These are phyloP conservation scores for Nannospalax galili DNA, from an alignment of 2,113 vertebrate species.

Conservation along the genomic window DNA sequence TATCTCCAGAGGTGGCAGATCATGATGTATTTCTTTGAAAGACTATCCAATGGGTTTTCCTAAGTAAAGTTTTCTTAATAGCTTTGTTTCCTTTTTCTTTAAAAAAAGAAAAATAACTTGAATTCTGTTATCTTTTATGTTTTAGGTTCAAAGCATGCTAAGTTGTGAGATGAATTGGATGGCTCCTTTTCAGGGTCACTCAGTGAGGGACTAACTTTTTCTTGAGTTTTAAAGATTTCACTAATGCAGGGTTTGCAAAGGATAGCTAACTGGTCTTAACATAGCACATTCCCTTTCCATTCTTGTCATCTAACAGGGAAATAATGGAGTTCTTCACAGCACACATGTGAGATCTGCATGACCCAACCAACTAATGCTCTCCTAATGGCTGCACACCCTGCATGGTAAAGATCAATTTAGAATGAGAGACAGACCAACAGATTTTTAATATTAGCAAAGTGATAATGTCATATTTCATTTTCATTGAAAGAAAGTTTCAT, in stretches of 20 bases:
- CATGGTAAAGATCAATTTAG: background rate
- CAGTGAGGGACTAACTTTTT: background rate
- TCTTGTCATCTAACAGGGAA: background rate
- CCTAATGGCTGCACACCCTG: background rate
- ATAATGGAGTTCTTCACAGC: background rate
- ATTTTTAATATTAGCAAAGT: background rate
- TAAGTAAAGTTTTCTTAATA: background rate
- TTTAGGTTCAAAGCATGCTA: background rate
- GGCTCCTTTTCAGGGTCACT: background rate
- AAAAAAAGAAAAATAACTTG: background rate
- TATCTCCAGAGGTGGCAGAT: background rate
- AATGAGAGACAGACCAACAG: background rate
- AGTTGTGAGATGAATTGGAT: background rate
- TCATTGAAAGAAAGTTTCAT: background rate
- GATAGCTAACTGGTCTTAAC: background rate
- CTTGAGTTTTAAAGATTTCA: constrained; percentile 1
- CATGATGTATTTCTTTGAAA: background rate
- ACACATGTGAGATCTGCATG: background rate
- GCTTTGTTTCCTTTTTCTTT: background rate
- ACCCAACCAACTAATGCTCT: background rate
- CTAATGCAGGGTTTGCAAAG: background rate
- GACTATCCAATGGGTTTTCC: background rate
- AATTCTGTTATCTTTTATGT: background rate
- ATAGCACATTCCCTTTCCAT: background rate
- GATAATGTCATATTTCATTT: background rate